These are phyloP conservation scores for Indicator indicator DNA, from an alignment of 2,113 vertebrate species.

Conservation along the genomic window DNA sequence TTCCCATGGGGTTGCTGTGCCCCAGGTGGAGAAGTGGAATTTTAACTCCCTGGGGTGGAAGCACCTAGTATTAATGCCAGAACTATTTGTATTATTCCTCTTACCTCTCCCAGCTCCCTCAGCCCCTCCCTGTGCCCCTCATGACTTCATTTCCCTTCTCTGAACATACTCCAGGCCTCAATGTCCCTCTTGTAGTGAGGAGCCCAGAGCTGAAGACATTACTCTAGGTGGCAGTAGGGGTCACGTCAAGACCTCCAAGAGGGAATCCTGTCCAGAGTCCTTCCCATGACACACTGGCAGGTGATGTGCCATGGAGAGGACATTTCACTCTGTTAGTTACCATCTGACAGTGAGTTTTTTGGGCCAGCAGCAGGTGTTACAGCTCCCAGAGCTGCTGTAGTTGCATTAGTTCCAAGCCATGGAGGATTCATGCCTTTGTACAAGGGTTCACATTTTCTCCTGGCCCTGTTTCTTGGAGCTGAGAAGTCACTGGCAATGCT, in stretches of 20 bases:
- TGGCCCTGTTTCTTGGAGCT: background rate
- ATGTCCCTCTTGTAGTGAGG: no score
- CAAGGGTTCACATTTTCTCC: background rate
- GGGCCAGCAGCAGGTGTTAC: background rate
- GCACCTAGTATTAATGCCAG: background rate
- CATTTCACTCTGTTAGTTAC: accelerated
- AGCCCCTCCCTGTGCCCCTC: no score
- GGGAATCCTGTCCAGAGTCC: background rate
- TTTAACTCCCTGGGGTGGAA: background rate
- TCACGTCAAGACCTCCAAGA: background rate
- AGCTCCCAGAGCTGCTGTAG: background rate
- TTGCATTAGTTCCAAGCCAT: background rate
- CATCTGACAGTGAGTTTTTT: background rate
- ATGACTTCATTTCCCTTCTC: no score
- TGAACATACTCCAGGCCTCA: no score
- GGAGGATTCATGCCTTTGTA: background rate
- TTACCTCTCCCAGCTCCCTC: background rate
- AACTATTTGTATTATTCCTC: background rate
- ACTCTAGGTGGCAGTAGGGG: background rate
- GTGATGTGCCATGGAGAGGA: background rate
- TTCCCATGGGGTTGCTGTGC: no score
- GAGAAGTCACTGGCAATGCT: background rate
- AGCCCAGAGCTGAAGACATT: no score
- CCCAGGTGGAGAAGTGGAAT: background rate
- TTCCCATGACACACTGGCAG: background rate